phyloP scores from a whole-genome alignment of 1,140 invertebrate species.

The Diachasmimorpha longicaudata region DNA sequence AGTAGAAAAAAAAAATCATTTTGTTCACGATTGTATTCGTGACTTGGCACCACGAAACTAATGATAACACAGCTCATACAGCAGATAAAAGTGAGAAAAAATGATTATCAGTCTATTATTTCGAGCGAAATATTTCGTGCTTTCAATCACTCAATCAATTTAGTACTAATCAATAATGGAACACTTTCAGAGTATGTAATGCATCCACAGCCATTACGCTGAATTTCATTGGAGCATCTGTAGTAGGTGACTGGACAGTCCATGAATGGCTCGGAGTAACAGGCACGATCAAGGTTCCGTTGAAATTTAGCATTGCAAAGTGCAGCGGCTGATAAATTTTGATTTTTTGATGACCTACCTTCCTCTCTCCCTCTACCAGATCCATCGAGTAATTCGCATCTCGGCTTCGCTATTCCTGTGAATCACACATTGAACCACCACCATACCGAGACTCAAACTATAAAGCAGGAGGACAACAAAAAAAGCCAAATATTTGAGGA shows the following conservation, averaged over 20 bases:
- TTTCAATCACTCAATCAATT: background rate
- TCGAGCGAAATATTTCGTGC: background rate
- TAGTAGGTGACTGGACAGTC: background rate
- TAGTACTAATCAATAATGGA: constrained; percentile 16
- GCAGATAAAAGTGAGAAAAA: background rate
- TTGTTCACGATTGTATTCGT: background rate
- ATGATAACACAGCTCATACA: too few species aligned
- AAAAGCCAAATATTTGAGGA: background rate
- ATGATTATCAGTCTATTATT: background rate
- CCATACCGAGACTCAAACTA: constrained; percentile 16
- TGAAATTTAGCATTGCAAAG: background rate
- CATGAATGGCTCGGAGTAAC: background rate
- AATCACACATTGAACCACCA: constrained; percentile 25
- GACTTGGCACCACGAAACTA: background rate
- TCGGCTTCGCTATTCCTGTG: constrained; percentile 15
- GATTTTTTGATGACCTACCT: background rate
- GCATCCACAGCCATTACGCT: background rate
- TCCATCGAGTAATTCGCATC: background rate
- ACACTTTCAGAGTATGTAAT: constrained; percentile 23
- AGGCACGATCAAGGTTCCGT: background rate
- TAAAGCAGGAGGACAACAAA: background rate
- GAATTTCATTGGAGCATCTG: background rate
- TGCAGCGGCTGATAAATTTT: background rate
- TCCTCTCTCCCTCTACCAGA: background rate
- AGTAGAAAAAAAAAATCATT: background rate